Base-by-base conservation (phyloP, 2,888 invertebrate species). In the Hyalella azteca region DNA sequence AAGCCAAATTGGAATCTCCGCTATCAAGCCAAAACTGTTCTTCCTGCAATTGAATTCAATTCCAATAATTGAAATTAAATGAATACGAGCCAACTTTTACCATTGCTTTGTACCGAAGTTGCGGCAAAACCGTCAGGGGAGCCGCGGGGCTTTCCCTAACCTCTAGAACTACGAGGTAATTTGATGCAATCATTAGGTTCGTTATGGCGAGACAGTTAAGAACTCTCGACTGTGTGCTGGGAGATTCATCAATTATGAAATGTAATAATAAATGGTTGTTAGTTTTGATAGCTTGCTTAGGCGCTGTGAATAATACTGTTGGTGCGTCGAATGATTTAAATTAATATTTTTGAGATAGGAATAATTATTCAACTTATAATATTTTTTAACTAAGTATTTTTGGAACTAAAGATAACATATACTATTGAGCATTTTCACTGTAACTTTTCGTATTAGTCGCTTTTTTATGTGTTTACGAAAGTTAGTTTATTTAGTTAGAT, bases 41-140 rank as follows among this genome's bases (percentile, higher is more conserved):
- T 54, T 54, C 54, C 9, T 26, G 54, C 26, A 22, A 54, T 54
- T 54, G 54, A 54, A 26, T 54, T 54, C 54, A 22, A 29, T 54
- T 36, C 66, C 66, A 66, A 66, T 66, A 15, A 66, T 36, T 66
- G 66, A 66, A 66, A 66, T 66, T 32, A 66, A 66, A 66, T 66
- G 66, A 36, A 15, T 66, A 32, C 29, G 66, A 66, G n/a, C 13
- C 32, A 66, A 66, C 66, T 66, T 66, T 66, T 32, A 19, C 66
- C 7, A 66, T 66, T 36, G n/a, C 36, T 11, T 32, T 4, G 36
- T 19, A 15, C 66, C 19, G 29, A 66, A 66, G 66, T 66, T 66
- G 66, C 32, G 19, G 5, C 36, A 32, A 22, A 32, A 15, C 36
- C 36, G 32, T 4, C 11, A 19, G 4, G 4, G 32, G 66, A 54